Conservation (phyloP, 2,888 invertebrate genomes). For the Anthrax anthrax region DNA sequence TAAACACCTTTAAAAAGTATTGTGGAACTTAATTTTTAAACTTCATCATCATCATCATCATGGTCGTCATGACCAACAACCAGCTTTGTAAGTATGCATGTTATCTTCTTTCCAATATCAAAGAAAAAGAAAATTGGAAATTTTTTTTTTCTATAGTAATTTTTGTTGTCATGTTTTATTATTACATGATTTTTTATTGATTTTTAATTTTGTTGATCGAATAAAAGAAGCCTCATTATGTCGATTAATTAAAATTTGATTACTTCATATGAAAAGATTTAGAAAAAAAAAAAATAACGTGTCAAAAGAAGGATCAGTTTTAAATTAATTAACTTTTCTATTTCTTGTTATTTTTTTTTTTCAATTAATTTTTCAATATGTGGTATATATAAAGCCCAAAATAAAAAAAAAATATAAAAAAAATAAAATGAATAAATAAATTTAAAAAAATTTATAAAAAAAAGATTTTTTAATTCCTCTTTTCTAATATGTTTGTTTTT, state of each 20-base stretch:
- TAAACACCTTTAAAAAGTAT: neutral
- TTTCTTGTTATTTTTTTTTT: too few species aligned
- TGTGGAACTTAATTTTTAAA: neutral
- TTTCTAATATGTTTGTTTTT: too few species aligned
- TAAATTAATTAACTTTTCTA: neutral
- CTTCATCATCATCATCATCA: neutral
- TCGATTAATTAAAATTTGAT: neutral
- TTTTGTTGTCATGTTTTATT: too few species aligned
- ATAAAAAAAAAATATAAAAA: too few species aligned
- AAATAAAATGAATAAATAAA: too few species aligned
- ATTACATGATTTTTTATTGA: neutral
- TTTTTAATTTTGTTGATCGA: neutral
- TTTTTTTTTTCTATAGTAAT: neutral
- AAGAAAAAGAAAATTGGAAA: neutral
- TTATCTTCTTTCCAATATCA: too few species aligned
- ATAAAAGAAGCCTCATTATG: neutral
- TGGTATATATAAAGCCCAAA: too few species aligned
- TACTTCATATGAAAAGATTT: neutral
- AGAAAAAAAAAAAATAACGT: too few species aligned
- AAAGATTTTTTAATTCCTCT: too few species aligned
- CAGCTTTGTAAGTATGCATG: neutral
- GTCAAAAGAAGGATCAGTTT: neutral
- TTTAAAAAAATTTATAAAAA: too few species aligned
- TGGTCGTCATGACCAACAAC: neutral
- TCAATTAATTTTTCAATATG: too few species aligned